Base-by-base conservation (phyloP, 64 coral and sea anemone species). In the Montipora foliosa region DNA sequence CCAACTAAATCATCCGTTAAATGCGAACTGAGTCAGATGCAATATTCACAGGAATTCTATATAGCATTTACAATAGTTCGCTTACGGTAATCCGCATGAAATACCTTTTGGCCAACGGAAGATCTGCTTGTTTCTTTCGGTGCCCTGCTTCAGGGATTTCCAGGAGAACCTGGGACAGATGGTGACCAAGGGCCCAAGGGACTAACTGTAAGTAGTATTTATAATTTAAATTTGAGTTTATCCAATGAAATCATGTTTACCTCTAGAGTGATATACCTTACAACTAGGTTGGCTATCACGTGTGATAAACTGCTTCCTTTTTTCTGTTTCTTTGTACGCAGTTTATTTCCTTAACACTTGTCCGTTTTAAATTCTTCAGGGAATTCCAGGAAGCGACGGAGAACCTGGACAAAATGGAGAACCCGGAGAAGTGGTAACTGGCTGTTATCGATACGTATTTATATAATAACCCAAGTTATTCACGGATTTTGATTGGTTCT, bases 341-440 rank as follows among this genome's bases (percentile, higher is more conserved):
- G 62, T 14, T 14, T 7, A 67, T 67, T 67, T 67, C 0, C 12
- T 67, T 67, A 4, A 14, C 7, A 8, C 22, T 46, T 13, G 37
- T 12, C 3, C 22, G 29, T 46, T 78, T 71, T 50, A 48, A 67
- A 21, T 16, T 8, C 47, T 48, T 13, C 19, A 71, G 64, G 82
- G 82, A 2, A 49, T 5, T 70, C 47, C 62, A 47, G 81, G 81
- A 48, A 19, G 64, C 19, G 81, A 68, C 61, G 81, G 81, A 47
- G 60, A 84, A 15, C 62, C 82, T 16, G 82, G 82, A 72, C 5
- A 20, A 71, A 15, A 67, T 44, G 82, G 82, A 70, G 82, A 86
- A 8, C 82, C 64, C 8, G 82, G 82, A 49, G 37, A 50, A 86
- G 44, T 1, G n/a, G 82, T 71, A 49, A 84, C 37, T 64, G 14